Base-by-base conservation (phyloP, 1,140 invertebrate genomes). In the Drosophila lacertosa region DNA sequence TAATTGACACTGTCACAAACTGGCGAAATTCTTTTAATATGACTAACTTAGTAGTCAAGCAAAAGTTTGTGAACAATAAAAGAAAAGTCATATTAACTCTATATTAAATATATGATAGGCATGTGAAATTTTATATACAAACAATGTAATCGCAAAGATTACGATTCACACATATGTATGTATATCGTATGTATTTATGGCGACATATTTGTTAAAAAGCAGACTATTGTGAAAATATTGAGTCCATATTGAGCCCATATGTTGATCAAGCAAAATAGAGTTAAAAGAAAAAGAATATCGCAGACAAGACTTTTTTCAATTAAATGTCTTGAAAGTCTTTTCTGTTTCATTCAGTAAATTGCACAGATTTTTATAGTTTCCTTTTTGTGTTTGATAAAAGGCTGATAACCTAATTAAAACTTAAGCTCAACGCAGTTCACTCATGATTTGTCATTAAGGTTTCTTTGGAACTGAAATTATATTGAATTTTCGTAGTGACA, bases 271-370 rank as follows among this genome's bases (percentile, higher is more conserved):
- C 39, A 42, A 44, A 63, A 77, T 67, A 59, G 51, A 65, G 42
- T 71, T 13, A 45, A 26, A 24, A 24, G 42, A 20, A 45, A 15
- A 13, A 13, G 3, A 3, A 7, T 2, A 32, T 10, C 29, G 29
- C 29, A 13, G 4, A 1, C 20, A 24, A 40, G 9, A 24, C 2
- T 10, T 4, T 29, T 24, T 74, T 74, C 69, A 74, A 78, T 78
- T 78, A 74, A 79, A 78, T 74, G 60, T 40, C 57, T 58, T 76
- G 74, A 76, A 70, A 7, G 26, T 29, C 6, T 76, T 37, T 59
- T 54, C 58, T 77, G 55, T 53, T 77, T 60, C 58, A 77, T 77
- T 77, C 66, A 77, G 35, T 54, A 59, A 69, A 72, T 33, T 45
- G 45, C 15, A 24, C 6, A 37, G 40, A 42, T 15, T 16, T 16